A percentile compares a stretch with the other conserved stretches of the same genome.
Evolutionary conservation across 1,140 invertebrate species (phyloP).

Genomic region (Anastrepha obliqua): DNA sequence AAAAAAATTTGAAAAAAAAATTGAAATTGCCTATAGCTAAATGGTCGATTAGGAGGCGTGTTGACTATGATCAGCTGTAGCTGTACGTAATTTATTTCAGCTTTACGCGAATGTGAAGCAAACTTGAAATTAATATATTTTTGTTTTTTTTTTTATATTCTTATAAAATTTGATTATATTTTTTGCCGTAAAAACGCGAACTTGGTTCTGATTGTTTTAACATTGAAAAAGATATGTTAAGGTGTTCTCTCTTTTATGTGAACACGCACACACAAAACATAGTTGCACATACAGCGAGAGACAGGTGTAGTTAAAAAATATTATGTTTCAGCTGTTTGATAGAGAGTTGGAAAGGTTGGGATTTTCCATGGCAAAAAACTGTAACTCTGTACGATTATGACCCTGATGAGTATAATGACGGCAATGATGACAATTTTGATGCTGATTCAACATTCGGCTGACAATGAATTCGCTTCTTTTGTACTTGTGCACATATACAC

Average conservation of each 20-base stretch:
- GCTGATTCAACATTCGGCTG: background rate
- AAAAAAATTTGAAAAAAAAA: background rate
- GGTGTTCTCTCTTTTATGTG: background rate
- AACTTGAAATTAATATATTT: too few species aligned
- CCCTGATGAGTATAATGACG: background rate
- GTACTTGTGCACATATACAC: too few species aligned
- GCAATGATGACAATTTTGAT: slow-evolving; percentile 6
- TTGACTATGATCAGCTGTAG: too few species aligned
- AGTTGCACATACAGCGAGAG: background rate
- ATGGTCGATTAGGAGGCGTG: background rate
- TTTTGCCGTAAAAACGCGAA: background rate
- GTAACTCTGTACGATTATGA: background rate
- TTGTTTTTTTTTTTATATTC: background rate
- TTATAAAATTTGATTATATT: background rate
- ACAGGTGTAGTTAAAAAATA: background rate
- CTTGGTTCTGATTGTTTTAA: background rate
- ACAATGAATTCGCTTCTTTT: background rate
- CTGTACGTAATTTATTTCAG: too few species aligned
- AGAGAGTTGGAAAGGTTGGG: background rate
- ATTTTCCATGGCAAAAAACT: background rate
- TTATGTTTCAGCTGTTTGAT: background rate
- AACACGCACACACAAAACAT: background rate
- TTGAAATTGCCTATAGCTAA: background rate
- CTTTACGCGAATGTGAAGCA: too few species aligned
- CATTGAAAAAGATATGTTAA: background rate